Evolutionary conservation across 2,797 vertebrate species (phyloP), one percentile per base, ranked within the genome.

Genomic region (Simalia tracyae): DNA sequence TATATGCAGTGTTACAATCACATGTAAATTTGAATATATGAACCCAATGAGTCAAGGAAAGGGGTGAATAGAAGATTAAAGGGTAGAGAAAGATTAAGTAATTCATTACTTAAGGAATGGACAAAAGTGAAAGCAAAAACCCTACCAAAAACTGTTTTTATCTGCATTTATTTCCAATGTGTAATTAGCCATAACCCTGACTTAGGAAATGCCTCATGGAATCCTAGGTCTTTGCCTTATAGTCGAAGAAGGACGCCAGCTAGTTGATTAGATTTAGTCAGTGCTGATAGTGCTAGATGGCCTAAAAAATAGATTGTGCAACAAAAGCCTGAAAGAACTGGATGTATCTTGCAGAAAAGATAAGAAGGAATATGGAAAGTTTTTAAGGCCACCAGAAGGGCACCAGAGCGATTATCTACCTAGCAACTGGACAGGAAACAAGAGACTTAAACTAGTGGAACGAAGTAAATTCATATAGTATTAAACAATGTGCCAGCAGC

Each of bases 181-280:
- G 9, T 88, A 56, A 31, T 88, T 88, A 63, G 59, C 22, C 59
- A 81, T 59, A 63, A 92, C 61, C 59, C 61, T 26, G 50, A 31
- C 36, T 54, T 64, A 60, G 86, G 22, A 81, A 22, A 31, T 56
- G 72, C 72, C 12, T 4, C 63, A 10, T 72, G 84, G 24, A 76
- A 19, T 91, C 7, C 5, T 56, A 86, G n/a, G 7, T 64, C 36
- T 56, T 87, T 42, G n/a, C 36, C 19, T 50, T 84, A 84, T 14
- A 36, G 59, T 76, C 42, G 24, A 76, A 72, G 15, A 87, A 31
- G 31, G 36, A 24, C 59, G 56, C 36, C 31, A 76, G 50, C 15
- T 87, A 76, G 90, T 76, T 64, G 59, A 84, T 76, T 63, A 76
- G 91, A 56, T 64, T 84, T 81, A 84, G n/a, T 57, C 64, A 24